A percentile compares a stretch with the other conserved stretches of the same genome.
These are phyloP conservation scores for Platorchestia sp. DNA, from an alignment of 1,140 invertebrate genomes.

Conservation along the genomic window DNA sequence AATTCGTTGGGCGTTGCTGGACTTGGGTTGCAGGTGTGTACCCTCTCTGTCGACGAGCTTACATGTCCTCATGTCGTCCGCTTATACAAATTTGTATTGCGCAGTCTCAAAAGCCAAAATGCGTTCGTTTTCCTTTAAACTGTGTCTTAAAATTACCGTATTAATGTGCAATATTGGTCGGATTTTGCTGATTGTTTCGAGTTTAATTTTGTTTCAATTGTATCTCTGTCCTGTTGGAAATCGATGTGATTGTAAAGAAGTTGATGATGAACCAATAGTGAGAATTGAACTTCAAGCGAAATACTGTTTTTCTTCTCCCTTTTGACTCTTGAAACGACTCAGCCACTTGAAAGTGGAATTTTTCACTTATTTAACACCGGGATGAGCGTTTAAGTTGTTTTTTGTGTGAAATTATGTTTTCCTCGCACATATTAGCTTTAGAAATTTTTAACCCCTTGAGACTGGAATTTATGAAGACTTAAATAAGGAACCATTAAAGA, in stretches of 20 bases:
- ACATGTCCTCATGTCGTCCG: not conserved
- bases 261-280: not conserved
- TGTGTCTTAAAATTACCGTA: not conserved
- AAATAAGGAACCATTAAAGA: too few relatives aligned
- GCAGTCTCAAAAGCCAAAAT: not conserved
- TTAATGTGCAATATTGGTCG: not conserved
- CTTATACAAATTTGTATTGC: not conserved
- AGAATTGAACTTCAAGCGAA: not conserved
- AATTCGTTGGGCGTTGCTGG: not conserved
- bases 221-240: not conserved
- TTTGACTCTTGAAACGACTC: not conserved
- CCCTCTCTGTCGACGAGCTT: slow-evolving; percentile 2
- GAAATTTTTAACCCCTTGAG: too few relatives aligned
- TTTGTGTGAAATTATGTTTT: too few relatives aligned
- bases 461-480: too few relatives aligned
- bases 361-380: too few relatives aligned
- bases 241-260: not conserved
- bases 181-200: not conserved
- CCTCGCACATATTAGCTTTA: too few relatives aligned
- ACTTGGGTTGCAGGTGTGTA: not conserved
- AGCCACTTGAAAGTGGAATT: not conserved
- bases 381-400: too few relatives aligned
- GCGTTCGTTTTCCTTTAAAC: not conserved
- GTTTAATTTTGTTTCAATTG: not conserved
- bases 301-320: not conserved